These are phyloP conservation scores for Drosophila birchii DNA, from an alignment of 2,888 invertebrate species.

Conservation along the genomic window DNA sequence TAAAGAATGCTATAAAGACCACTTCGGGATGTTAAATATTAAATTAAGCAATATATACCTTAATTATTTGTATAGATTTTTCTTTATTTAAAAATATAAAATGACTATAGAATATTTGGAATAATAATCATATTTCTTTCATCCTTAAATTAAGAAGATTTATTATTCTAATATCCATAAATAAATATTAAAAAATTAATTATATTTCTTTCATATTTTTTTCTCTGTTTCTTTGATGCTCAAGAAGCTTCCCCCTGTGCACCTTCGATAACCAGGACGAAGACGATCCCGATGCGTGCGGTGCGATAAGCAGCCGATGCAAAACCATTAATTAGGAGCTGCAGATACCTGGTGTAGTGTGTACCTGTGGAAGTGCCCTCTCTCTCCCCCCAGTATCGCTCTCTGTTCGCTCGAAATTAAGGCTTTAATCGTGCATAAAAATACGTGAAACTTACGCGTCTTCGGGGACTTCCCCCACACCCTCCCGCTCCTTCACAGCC, in stretches of 20 bases:
- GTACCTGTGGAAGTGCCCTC: slow-evolving; percentile 39
- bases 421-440: slow-evolving; percentile 81
- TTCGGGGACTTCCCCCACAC: slow-evolving; percentile 17
- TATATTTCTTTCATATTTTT: not conserved
- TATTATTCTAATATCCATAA: too few relatives aligned
- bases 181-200: not conserved
- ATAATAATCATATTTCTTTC: not conserved
- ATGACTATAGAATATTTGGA: not conserved
- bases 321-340: slow-evolving; percentile 79
- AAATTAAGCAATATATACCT: too few relatives aligned
- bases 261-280: slow-evolving; percentile 29
- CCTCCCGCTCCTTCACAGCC: slow-evolving; percentile 8
- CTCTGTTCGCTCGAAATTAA: slow-evolving; percentile 61
- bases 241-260: slow-evolving; percentile 20
- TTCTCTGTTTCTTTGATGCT: slow-evolving; percentile 13
- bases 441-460: slow-evolving; percentile 77
- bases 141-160: not conserved
- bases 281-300: slow-evolving; percentile 75
- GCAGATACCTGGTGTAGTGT: slow-evolving; percentile 64
- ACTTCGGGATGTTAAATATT: not conserved
- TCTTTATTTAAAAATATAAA: too few relatives aligned
- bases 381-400: slow-evolving; percentile 45
- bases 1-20: not conserved
- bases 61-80: too few relatives aligned
- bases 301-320: slow-evolving; percentile 78